Conservation (phyloP, 2,888 invertebrate species). For the Geophilus truncorum region DNA sequence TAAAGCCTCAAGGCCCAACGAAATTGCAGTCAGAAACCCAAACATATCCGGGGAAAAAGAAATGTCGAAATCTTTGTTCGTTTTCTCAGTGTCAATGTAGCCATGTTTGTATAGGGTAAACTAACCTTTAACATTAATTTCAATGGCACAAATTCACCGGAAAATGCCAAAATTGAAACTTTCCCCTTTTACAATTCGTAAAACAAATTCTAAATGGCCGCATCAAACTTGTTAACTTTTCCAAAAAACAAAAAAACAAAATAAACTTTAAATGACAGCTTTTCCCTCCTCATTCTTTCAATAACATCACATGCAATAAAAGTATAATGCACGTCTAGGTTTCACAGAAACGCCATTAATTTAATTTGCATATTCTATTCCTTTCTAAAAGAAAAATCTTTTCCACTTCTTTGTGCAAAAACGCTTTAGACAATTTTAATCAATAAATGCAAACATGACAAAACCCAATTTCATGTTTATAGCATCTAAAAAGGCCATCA, state of each 20-base stretch:
- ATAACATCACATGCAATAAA: background rate
- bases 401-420: background rate
- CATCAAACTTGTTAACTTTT: too few relatives aligned
- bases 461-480: background rate
- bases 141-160: too few relatives aligned
- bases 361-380: background rate
- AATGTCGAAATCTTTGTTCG: background rate
- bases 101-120: too few relatives aligned
- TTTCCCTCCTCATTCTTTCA: too few relatives aligned
- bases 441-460: background rate
- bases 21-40: background rate
- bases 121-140: too few relatives aligned
- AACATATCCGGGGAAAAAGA: background rate
- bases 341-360: background rate
- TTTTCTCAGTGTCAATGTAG: background rate
- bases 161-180: too few relatives aligned
- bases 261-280: too few relatives aligned
- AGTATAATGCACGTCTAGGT: background rate
- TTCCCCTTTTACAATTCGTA: too few relatives aligned
- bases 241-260: too few relatives aligned
- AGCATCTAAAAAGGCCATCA: background rate
- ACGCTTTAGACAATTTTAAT: background rate
- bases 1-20: background rate
- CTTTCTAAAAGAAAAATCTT: background rate
- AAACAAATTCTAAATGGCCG: too few relatives aligned